Conservation (phyloP, 2,888 invertebrate species). For the Monochamus alternatus region DNA sequence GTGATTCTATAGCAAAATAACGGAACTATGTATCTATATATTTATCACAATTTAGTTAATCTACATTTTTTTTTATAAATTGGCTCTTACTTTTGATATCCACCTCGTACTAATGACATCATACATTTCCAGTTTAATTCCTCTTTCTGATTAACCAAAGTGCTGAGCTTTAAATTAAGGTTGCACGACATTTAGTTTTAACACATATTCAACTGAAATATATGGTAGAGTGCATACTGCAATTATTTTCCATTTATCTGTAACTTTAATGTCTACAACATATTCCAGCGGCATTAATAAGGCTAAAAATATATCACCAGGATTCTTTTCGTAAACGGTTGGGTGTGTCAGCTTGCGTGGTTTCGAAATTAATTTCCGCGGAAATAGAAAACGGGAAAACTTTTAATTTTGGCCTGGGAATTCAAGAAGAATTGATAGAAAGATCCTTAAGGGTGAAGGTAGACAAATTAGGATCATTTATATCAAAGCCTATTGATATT, state of each 20-base stretch:
- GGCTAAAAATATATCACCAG: neutral
- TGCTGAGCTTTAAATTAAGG: slow-evolving; percentile 2
- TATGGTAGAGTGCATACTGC: slow-evolving; percentile 5
- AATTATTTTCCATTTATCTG: slow-evolving; percentile 1
- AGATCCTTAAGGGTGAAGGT: neutral
- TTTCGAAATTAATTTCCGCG: no score
- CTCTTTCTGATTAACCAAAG: neutral
- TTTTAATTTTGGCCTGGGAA: neutral
- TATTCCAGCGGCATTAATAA: neutral
- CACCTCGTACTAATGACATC: neutral
- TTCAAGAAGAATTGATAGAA: neutral
- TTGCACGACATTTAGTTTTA: neutral
- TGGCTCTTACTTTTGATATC: no score
- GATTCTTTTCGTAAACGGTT: no score
- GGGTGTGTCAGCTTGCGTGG: no score
- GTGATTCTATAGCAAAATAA: no score
- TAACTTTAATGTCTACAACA: neutral
- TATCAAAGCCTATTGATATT: neutral
- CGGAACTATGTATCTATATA: no score
- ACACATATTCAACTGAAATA: slow-evolving; percentile 1
- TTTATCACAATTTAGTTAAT: no score
- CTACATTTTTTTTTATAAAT: no score
- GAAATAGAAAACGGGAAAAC: neutral
- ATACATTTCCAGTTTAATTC: neutral
- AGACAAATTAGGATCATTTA: neutral